Percentiles rank a stretch among this genome's conserved stretches.
These are phyloP conservation scores for Anabacerthia variegaticeps DNA, from an alignment of 2,797 vertebrate genomes.

Conservation along the genomic window DNA sequence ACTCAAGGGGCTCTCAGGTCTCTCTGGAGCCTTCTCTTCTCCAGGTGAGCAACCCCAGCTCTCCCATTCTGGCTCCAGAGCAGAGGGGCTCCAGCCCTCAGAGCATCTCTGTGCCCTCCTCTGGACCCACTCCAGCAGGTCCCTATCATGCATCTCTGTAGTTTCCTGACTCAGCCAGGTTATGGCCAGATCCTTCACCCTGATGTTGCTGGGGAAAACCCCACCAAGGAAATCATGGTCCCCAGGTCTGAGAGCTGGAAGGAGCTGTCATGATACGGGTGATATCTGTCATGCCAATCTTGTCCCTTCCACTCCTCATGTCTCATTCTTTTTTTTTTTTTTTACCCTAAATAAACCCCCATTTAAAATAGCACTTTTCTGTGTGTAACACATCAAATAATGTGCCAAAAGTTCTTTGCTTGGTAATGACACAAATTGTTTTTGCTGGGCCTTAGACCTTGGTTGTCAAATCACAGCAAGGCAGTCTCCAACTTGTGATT, in stretches of 20 bases:
- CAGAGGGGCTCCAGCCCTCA: background rate
- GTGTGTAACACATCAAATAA: background rate
- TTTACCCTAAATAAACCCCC: background rate
- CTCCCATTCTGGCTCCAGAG: background rate
- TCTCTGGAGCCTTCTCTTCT: background rate
- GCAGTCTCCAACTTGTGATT: background rate
- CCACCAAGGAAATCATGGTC: background rate
- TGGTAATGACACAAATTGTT: background rate
- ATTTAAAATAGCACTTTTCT: background rate
- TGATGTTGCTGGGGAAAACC: background rate
- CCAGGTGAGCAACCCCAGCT: background rate
- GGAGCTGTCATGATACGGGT: fast-evolving
- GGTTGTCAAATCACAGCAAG: background rate
- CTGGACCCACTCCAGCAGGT: background rate
- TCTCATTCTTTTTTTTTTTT: background rate
- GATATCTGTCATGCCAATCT: background rate
- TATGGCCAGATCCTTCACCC: background rate
- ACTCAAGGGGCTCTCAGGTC: background rate
- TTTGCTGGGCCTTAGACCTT: background rate
- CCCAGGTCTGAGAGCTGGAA: background rate
- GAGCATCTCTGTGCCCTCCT: background rate
- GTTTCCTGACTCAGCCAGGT: background rate
- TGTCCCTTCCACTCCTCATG: fast-evolving
- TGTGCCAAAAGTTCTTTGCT: background rate
- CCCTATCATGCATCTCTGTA: fast-evolving